Evolutionary conservation across 2,888 invertebrate species (phyloP).

Genomic region (Nemoura dubitans): DNA sequence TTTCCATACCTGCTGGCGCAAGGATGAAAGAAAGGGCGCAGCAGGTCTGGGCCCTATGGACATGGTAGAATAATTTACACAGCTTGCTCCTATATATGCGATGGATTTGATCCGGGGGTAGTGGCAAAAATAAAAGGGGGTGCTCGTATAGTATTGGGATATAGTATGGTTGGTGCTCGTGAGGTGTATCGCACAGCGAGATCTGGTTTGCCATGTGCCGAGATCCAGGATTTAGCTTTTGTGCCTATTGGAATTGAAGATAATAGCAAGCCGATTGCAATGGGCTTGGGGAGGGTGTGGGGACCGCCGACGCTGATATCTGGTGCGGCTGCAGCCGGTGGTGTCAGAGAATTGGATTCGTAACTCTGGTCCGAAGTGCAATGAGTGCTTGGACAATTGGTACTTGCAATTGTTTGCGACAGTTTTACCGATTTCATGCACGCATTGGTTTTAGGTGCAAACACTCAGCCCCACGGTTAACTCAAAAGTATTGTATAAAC

Average conservation of each 20-base stretch:
- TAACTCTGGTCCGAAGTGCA: too few relatives aligned
- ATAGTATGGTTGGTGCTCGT: neutral
- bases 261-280: neutral
- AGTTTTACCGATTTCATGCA: too few relatives aligned
- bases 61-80: neutral
- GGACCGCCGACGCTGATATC: too few relatives aligned
- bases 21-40: neutral
- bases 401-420: too few relatives aligned
- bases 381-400: too few relatives aligned
- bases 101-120: neutral
- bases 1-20: slow-evolving; percentile 27
- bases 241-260: slow-evolving; percentile 5
- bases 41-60: neutral
- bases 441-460: too few relatives aligned
- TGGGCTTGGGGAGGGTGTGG: neutral
- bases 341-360: too few relatives aligned
- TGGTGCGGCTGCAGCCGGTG: too few relatives aligned
- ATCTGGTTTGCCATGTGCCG: slow-evolving; percentile 12
- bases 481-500: too few relatives aligned
- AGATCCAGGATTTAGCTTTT: neutral
- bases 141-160: neutral
- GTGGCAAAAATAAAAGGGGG: slow-evolving; percentile 1
- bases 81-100: neutral
- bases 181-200: neutral
- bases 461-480: too few relatives aligned